A percentile compares a stretch with the other conserved stretches of the same genome.
Evolutionary conservation across 2,113 vertebrate species (phyloP).

Genomic region (Eulemur rufifrons): DNA sequence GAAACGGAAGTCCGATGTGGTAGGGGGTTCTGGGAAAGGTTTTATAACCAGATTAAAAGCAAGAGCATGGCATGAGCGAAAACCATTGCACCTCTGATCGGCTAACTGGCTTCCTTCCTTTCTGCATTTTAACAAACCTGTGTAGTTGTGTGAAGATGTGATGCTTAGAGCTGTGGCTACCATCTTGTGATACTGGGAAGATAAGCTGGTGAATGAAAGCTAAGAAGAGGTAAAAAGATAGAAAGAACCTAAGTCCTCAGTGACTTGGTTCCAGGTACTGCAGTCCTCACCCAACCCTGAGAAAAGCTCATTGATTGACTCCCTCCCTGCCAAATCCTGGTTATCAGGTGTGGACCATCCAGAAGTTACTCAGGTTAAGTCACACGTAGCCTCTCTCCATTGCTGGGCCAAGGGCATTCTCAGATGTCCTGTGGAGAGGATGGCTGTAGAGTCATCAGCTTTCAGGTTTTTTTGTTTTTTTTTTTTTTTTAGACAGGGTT

Average conservation of each 20-base stretch:
- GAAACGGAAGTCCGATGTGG: background rate
- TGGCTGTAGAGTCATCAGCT: background rate
- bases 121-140: background rate
- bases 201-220: background rate
- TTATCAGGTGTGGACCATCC: background rate
- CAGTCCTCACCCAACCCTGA: background rate
- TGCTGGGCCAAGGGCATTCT: background rate
- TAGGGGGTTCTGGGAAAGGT: background rate
- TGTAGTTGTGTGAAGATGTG: background rate
- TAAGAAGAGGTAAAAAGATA: background rate
- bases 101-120: conserved; percentile 8
- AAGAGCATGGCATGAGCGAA: background rate
- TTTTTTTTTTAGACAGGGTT: no score
- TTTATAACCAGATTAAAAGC: conserved; percentile 1
- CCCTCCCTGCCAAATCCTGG: background rate
- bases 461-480: background rate
- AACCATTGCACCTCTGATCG: background rate
- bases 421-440: background rate
- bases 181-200: background rate
- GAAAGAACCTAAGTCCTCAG: background rate
- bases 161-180: background rate
- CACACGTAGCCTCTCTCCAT: background rate
- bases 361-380: background rate
- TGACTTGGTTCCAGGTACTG: background rate
- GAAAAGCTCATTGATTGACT: background rate